A percentile compares a stretch with the other conserved stretches of the same genome.
These are phyloP conservation scores for Esperia sulphurella DNA, from an alignment of 2,888 invertebrate species.

Conservation along the genomic window DNA sequence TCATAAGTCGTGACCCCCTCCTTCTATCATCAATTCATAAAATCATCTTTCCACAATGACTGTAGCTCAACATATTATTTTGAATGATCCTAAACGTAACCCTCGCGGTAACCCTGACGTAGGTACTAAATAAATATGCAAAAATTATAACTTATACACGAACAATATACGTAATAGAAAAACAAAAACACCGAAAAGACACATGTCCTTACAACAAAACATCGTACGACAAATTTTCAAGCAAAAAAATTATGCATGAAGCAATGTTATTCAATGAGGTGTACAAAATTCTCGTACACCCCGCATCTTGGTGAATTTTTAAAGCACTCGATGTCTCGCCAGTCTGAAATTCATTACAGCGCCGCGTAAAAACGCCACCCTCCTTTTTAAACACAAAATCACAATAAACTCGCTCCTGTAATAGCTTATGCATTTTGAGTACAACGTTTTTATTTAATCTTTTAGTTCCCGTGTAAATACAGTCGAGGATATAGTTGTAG, in stretches of 20 bases:
- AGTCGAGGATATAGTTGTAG: too few relatives aligned
- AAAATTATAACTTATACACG: too few relatives aligned
- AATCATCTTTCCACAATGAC: too few relatives aligned
- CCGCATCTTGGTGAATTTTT: constrained; percentile 65
- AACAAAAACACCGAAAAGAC: too few relatives aligned
- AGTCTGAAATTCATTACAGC: constrained; percentile 59
- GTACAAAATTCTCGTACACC: constrained; percentile 35
- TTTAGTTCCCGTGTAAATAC: constrained; percentile 31
- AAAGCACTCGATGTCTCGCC: constrained; percentile 55
- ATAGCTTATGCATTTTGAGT: constrained; percentile 67
- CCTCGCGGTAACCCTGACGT: too few relatives aligned
- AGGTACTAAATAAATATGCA: too few relatives aligned
- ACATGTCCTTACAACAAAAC: not conserved
- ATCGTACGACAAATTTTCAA: constrained; percentile 39
- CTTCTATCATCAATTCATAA: too few relatives aligned
- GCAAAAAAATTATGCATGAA: constrained; percentile 72
- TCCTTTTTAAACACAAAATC: constrained; percentile 75
- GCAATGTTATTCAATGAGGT: constrained; percentile 76
- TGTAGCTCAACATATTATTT: too few relatives aligned
- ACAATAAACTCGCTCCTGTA: constrained; percentile 70
- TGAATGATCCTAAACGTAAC: too few relatives aligned
- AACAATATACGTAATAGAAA: too few relatives aligned
- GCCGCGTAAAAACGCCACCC: constrained; percentile 59
- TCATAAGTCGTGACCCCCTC: too few relatives aligned
- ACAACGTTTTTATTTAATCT: constrained; percentile 42